Evolutionary conservation across 1,140 invertebrate species (phyloP).

Genomic region (Zaprionus camerounensis): DNA sequence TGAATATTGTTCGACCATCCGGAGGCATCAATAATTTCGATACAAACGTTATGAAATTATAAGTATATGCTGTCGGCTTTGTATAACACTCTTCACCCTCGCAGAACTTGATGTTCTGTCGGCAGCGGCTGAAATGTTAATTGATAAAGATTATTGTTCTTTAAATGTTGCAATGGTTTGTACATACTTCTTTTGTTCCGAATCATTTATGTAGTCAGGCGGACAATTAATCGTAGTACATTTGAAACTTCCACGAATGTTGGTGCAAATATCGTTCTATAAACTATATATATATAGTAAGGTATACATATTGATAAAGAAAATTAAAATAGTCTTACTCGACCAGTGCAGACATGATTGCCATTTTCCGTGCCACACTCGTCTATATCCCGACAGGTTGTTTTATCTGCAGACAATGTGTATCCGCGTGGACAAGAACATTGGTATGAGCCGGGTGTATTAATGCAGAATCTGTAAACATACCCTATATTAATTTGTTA

Average conservation of each 20-base stretch:
- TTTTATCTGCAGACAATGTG: slow-evolving; percentile 87
- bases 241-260: slow-evolving; percentile 93
- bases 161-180: background rate
- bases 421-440: slow-evolving; percentile 96
- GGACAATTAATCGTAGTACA: slow-evolving; percentile 95
- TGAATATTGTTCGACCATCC: slow-evolving; percentile 89
- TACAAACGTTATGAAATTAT: slow-evolving; percentile 95
- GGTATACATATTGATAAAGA: background rate
- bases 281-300: background rate
- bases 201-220: slow-evolving; percentile 90
- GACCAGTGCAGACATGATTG: slow-evolving; percentile 86
- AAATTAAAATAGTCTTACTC: slow-evolving; percentile 81
- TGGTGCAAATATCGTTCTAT: slow-evolving; percentile 92
- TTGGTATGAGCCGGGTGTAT: slow-evolving; percentile 93
- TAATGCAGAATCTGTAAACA: slow-evolving; percentile 88
- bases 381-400: slow-evolving; percentile 94
- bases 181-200: slow-evolving; percentile 90
- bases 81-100: slow-evolving; percentile 90
- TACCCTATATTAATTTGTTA: background rate
- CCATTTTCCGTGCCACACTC: slow-evolving; percentile 89
- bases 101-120: slow-evolving; percentile 89
- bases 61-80: slow-evolving; percentile 93
- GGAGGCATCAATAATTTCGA: slow-evolving; percentile 91
- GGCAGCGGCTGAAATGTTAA: slow-evolving; percentile 89
- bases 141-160: slow-evolving; percentile 41